Conservation (phyloP, 2,797 vertebrate genomes). For the Protosalanx chinensis region DNA sequence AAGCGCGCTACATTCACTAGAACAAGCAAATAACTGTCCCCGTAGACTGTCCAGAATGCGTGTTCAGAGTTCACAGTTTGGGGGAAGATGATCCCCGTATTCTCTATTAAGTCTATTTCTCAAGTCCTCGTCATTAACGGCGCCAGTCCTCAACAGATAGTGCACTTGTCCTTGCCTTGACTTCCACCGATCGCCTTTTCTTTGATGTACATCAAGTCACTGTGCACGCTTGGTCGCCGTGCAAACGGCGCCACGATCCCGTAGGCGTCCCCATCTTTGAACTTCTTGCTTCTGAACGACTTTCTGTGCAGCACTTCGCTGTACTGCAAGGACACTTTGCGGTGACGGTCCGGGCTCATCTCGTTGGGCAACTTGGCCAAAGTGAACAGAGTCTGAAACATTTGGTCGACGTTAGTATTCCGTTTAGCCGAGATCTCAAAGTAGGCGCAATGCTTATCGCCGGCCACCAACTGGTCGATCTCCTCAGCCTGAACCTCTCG, state of each 20-base stretch:
- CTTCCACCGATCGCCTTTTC: slow-evolving; percentile 84
- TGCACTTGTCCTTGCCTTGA: slow-evolving; percentile 86
- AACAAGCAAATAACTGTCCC: no score
- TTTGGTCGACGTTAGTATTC: slow-evolving; percentile 92
- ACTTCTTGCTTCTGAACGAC: slow-evolving; percentile 80
- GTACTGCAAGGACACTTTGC: slow-evolving; percentile 89
- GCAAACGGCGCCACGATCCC: slow-evolving; percentile 93
- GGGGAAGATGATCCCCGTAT: not conserved
- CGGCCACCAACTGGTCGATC: slow-evolving; percentile 82
- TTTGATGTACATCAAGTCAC: slow-evolving; percentile 96
- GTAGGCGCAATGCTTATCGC: slow-evolving; percentile 87
- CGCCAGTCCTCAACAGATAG: slow-evolving; percentile 81
- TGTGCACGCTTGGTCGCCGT: slow-evolving; percentile 93
- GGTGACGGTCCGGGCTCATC: slow-evolving; percentile 95
- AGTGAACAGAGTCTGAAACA: slow-evolving; percentile 93
- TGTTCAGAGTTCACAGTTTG: no score
- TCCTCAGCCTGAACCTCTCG: slow-evolving; percentile 85
- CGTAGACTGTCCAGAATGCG: no score
- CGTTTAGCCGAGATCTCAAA: slow-evolving; percentile 95
- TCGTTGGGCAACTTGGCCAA: slow-evolving; percentile 94
- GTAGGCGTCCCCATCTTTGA: slow-evolving; percentile 83
- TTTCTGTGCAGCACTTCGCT: slow-evolving; percentile 91
- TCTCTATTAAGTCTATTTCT: slow-evolving; percentile 18
- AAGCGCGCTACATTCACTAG: no score
- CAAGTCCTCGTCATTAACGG: not conserved